Evolutionary conservation across 2,797 vertebrate genomes (phyloP).

Genomic region (Ctenopoma multispine): DNA sequence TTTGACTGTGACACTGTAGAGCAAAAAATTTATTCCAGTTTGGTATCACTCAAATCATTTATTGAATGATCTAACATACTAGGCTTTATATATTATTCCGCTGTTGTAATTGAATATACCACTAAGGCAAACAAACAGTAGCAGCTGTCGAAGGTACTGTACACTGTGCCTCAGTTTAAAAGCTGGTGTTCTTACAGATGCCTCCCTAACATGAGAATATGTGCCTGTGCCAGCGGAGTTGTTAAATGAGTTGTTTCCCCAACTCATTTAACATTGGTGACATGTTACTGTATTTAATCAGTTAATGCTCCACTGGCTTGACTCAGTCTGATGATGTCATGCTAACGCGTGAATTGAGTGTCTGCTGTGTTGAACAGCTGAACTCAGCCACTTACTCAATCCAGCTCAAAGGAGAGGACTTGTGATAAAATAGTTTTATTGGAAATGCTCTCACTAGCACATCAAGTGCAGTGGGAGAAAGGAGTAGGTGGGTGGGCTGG

Average conservation of each 20-base stretch:
- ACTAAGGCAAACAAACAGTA: not conserved
- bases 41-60: slow-evolving; percentile 60
- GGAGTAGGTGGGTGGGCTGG: slow-evolving; percentile 25
- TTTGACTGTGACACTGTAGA: slow-evolving; percentile 63
- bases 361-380: slow-evolving; percentile 54
- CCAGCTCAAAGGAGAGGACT: slow-evolving; percentile 55
- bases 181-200: slow-evolving; percentile 17
- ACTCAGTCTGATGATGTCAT: slow-evolving; percentile 67
- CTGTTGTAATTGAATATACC: slow-evolving; percentile 23
- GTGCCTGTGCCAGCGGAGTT: not conserved
- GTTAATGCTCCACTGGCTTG: slow-evolving; percentile 71
- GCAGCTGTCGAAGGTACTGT: not conserved
- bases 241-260: slow-evolving; percentile 13
- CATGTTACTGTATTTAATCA: slow-evolving; percentile 72
- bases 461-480: slow-evolving; percentile 53
- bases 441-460: slow-evolving; percentile 45
- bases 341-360: slow-evolving; percentile 61
- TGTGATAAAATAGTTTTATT: slow-evolving; percentile 69
- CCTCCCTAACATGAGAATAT: not conserved
- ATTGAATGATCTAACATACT: slow-evolving; percentile 43
- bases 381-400: slow-evolving; percentile 71
- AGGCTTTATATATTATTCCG: slow-evolving; percentile 23
- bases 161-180: not conserved
- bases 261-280: slow-evolving; percentile 33
- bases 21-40: slow-evolving; percentile 70